These are phyloP conservation scores for Actias luna DNA, from an alignment of 2,888 invertebrate species.

Conservation along the genomic window DNA sequence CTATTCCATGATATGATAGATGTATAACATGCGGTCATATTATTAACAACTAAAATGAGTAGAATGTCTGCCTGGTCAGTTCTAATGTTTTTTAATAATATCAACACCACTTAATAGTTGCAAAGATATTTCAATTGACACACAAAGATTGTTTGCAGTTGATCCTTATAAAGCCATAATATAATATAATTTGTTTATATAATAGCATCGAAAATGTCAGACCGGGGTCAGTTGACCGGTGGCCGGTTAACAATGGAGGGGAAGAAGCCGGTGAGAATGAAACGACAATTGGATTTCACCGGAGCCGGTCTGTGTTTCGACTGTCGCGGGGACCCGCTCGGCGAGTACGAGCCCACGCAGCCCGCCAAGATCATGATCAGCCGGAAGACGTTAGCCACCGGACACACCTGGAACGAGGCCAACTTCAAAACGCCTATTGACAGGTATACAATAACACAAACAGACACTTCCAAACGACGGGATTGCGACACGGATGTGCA, in stretches of 20 bases:
- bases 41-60: too few relatives aligned
- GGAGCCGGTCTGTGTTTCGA: slow-evolving; percentile 63
- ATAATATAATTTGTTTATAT: slow-evolving; percentile 43
- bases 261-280: slow-evolving; percentile 57
- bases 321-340: slow-evolving; percentile 40
- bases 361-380: slow-evolving; percentile 77
- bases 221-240: slow-evolving; percentile 59
- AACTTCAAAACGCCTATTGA: slow-evolving; percentile 76
- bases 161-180: too few relatives aligned
- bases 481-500: too few relatives aligned
- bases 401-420: slow-evolving; percentile 74
- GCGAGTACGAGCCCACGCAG: slow-evolving; percentile 64
- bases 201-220: slow-evolving; percentile 61
- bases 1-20: too few relatives aligned
- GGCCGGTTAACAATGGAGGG: slow-evolving; percentile 55
- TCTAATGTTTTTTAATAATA: too few relatives aligned
- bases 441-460: slow-evolving; percentile 54
- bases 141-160: too few relatives aligned
- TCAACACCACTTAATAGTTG: too few relatives aligned
- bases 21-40: too few relatives aligned
- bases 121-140: too few relatives aligned
- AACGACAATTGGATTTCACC: slow-evolving; percentile 67
- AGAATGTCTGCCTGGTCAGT: too few relatives aligned
- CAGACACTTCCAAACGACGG: too few relatives aligned
- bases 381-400: slow-evolving; percentile 71